Conservation (phyloP, 2,113 vertebrate genomes). For the Junco hyemalis region DNA sequence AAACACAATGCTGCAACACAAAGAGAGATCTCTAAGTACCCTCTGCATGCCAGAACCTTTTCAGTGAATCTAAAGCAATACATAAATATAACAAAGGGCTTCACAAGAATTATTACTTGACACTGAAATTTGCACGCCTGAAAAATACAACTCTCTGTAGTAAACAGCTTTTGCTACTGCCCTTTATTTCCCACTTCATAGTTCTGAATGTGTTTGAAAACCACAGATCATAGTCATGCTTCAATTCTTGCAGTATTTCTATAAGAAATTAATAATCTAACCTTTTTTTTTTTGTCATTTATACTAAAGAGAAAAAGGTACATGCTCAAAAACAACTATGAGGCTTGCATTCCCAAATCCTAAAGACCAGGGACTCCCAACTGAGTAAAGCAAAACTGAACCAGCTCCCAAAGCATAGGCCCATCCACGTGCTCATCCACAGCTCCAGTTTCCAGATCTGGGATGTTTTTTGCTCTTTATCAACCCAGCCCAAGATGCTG, state of each 20-base stretch:
- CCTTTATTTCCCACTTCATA: neutral
- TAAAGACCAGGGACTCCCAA: neutral
- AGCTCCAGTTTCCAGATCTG: neutral
- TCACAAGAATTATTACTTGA: neutral
- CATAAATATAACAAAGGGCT: neutral
- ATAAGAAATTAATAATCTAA: neutral
- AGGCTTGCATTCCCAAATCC: too few relatives aligned
- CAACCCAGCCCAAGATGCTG: neutral
- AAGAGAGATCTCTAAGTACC: neutral
- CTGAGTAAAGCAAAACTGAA: neutral
- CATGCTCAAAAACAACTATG: neutral
- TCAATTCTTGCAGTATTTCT: neutral
- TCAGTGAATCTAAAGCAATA: neutral
- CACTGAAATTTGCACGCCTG: neutral
- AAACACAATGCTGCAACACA: neutral
- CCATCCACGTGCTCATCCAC: neutral
- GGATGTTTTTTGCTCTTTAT: neutral
- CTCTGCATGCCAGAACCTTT: neutral
- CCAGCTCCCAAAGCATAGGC: neutral
- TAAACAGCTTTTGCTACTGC: neutral
- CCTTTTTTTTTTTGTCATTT: neutral
- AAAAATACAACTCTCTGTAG: neutral
- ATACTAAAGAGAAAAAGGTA: neutral
- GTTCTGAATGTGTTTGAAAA: neutral
- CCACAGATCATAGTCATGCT: neutral